These are phyloP conservation scores for Cryptophagus acutangulus DNA, from an alignment of 2,888 invertebrate genomes.

Conservation along the genomic window DNA sequence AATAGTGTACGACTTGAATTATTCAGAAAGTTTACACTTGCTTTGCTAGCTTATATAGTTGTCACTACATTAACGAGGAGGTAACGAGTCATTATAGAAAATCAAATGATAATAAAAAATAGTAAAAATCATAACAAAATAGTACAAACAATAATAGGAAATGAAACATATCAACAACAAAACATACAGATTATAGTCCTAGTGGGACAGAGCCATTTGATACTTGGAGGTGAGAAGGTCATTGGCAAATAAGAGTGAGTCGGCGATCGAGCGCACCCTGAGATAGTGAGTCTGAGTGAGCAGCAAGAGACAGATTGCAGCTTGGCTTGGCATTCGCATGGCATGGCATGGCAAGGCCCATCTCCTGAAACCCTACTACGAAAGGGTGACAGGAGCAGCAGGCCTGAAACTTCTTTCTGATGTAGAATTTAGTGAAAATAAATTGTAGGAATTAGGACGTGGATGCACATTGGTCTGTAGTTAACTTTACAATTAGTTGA, in stretches of 20 bases:
- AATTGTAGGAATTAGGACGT: not conserved
- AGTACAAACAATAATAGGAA: conserved; percentile 43
- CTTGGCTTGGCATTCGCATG: no score
- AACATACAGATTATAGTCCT: conserved; percentile 51
- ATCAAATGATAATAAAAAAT: conserved; percentile 26
- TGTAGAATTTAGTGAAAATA: conserved; percentile 13
- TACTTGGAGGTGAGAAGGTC: conserved; percentile 55
- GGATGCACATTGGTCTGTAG: conserved; percentile 3
- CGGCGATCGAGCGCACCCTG: conserved; percentile 40
- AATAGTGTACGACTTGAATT: conserved; percentile 14
- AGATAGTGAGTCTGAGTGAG: conserved; percentile 36
- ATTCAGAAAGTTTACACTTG: conserved; percentile 19
- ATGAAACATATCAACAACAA: conserved; percentile 49
- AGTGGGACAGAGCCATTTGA: conserved; percentile 54
- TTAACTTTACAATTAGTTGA: conserved; percentile 3
- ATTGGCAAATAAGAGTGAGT: conserved; percentile 44
- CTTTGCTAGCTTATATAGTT: conserved; percentile 25
- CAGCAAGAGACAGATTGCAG: conserved; percentile 33
- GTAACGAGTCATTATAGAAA: conserved; percentile 45
- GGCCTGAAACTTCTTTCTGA: no score
- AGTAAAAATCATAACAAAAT: conserved; percentile 26
- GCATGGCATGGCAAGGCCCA: conserved; percentile 28
- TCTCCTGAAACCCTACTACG: conserved; percentile 28
- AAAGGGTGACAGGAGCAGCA: conserved; percentile 24
- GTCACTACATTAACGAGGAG: conserved; percentile 45